These are phyloP conservation scores for Acleris cristana DNA, from an alignment of 2,888 invertebrate genomes.

Conservation along the genomic window DNA sequence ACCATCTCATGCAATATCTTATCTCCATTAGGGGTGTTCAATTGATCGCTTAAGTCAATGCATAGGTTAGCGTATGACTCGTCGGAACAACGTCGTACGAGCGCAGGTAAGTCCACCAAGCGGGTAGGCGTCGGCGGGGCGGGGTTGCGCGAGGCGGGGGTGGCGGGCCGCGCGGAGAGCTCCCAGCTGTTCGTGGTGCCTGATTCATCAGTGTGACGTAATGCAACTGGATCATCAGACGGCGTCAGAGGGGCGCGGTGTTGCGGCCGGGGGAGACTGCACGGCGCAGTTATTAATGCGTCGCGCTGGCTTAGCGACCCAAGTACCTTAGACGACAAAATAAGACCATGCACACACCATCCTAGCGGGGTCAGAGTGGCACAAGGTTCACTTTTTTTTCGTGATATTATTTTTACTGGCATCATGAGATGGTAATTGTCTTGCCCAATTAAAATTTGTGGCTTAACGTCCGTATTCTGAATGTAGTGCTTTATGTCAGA, in stretches of 20 bases:
- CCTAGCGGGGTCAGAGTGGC: background rate
- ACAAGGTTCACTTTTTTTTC: background rate
- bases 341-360: background rate
- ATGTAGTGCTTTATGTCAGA: background rate
- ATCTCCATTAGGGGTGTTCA: background rate
- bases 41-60: background rate
- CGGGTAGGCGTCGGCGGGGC: background rate
- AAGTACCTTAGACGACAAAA: background rate
- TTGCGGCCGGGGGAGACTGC: background rate
- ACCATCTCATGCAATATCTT: background rate
- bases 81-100: background rate
- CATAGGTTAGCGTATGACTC: background rate
- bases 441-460: constrained; percentile 2
- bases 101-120: background rate
- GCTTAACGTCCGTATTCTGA: background rate
- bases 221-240: background rate
- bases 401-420: background rate
- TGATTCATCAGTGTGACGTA: background rate
- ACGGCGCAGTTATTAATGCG: background rate
- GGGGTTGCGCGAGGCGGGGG: background rate
- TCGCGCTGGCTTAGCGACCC: background rate
- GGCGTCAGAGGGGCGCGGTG: background rate
- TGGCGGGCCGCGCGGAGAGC: background rate
- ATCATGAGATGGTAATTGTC: constrained; percentile 3
- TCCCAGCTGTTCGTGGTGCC: background rate